These are phyloP conservation scores for Nephrotoma guestfalica DNA, from an alignment of 2,888 invertebrate species.

Conservation along the genomic window DNA sequence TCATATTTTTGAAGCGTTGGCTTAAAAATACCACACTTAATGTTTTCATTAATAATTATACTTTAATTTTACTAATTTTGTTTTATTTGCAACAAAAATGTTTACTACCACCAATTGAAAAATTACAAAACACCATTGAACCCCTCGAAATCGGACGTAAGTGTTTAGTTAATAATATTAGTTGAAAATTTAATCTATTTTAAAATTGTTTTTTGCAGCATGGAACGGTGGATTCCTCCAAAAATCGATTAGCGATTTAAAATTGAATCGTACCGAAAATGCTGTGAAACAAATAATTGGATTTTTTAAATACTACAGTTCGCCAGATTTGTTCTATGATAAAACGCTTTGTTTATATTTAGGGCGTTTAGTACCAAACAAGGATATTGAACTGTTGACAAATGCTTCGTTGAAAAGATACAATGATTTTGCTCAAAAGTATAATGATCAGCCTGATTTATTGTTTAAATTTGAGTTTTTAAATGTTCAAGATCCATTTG, in stretches of 20 bases:
- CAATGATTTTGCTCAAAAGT: neutral
- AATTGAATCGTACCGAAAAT: neutral
- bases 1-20: conserved; percentile 44
- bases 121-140: conserved; percentile 23
- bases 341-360: neutral
- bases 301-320: neutral
- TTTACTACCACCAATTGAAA: conserved; percentile 32
- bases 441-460: neutral
- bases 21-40: conserved; percentile 21
- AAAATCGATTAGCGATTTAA: neutral
- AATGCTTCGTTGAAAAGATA: neutral
- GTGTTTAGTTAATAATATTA: conserved; percentile 1
- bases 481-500: neutral
- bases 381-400: neutral
- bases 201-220: neutral
- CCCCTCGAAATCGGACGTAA: conserved; percentile 31
- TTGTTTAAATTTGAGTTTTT: neutral
- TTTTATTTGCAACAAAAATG: conserved; percentile 39
- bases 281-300: neutral
- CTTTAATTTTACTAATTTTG: conserved; percentile 40
- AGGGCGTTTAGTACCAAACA: neutral
- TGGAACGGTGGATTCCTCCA: neutral
- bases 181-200: neutral
- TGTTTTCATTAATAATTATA: conserved; percentile 35
- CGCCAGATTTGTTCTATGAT: neutral